Conservation (phyloP, 2,888 invertebrate genomes). For the Diaprepes abbreviatus region DNA sequence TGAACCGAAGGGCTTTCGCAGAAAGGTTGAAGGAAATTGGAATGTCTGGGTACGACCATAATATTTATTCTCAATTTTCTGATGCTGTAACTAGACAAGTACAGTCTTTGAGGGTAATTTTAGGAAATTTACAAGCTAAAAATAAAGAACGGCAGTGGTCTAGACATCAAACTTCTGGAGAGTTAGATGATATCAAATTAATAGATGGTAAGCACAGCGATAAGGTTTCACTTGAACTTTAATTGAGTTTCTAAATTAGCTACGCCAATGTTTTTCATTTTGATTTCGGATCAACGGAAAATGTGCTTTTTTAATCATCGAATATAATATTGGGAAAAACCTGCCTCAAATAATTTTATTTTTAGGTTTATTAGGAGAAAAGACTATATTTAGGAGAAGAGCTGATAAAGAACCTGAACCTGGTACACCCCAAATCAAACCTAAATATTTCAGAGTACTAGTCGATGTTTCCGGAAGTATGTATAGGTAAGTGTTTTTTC, state of each 20-base stretch:
- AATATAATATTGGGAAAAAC: no score
- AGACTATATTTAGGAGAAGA: constrained; percentile 88
- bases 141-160: constrained; percentile 95
- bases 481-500: constrained; percentile 84
- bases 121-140: constrained; percentile 91
- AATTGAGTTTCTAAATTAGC: no score
- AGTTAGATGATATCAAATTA: constrained; percentile 93
- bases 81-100: constrained; percentile 85
- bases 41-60: constrained; percentile 95
- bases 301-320: no score
- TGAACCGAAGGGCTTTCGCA: constrained; percentile 91
- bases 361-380: constrained; percentile 88
- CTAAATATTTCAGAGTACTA: constrained; percentile 88
- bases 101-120: constrained; percentile 86
- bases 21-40: constrained; percentile 90
- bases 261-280: no score
- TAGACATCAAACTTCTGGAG: constrained; percentile 94
- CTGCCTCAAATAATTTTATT: background rate
- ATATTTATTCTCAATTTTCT: constrained; percentile 86
- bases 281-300: no score
- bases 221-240: no score
- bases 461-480: constrained; percentile 97
- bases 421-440: constrained; percentile 88
- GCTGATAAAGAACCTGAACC: constrained; percentile 90
- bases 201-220: constrained; percentile 94